Evolutionary conservation across 2,113 vertebrate species (phyloP), one percentile per base, ranked within the genome.

Genomic region (Smithornis capensis): DNA sequence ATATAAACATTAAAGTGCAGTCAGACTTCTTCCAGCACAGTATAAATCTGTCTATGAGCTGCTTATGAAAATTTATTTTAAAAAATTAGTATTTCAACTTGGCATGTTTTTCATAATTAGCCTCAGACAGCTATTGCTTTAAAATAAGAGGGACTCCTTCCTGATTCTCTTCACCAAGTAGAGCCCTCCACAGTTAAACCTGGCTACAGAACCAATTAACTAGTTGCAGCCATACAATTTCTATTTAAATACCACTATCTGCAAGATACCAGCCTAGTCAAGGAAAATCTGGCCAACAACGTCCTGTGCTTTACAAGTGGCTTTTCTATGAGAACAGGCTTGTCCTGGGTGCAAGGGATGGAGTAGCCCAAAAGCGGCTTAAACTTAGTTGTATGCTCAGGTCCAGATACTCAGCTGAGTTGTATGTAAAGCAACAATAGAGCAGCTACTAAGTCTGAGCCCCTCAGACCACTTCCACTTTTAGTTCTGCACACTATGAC

Each of bases 1-100:
- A 28, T 80, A 90, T 83, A 94, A 97, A 96, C 95, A 97, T 97
- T 96, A 96, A 97, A 96, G 91, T 78, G 64, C 75, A 95, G 90
- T 90, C 91, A 97, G 89, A 97, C 82, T 91, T 96, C 82, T 96
- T 97, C 89, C 49, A 67, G 94, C 31, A 8, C 25, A 33, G 87
- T 77, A 77, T 82, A 94, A 96, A 84, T 73, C 87, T 65, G 91
- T 94, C 79, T 94, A 59, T 75, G 95, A 90, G 74, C 75, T 91
- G 74, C 82, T 97, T 95, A 94, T 57, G 56, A 69, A 96, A 95
- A 87, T 84, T 81, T 4, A 89, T 86, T 68, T 55, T 5, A 37
- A 73, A 87, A 76, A 90, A 95, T 25, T 5, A 64, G 22, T 79
- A 89, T 95, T 94, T 96, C 89, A 67, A 80, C 19, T 42, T 67